Conservation (phyloP, 2,113 vertebrate species). For the Tychaedon coryphoeus region DNA sequence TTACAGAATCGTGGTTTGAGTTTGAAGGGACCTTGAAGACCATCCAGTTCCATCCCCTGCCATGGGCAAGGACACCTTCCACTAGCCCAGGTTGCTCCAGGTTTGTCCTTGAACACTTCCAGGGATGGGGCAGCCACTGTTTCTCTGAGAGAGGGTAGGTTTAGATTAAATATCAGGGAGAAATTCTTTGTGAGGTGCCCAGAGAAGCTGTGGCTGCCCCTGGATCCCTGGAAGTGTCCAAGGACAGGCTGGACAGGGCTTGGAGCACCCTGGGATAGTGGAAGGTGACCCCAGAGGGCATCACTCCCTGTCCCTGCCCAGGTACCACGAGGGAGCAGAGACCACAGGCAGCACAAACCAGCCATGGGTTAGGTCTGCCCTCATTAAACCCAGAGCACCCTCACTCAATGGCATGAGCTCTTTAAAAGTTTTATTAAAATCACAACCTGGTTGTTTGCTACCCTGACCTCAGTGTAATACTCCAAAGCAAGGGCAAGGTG, state of each 20-base stretch:
- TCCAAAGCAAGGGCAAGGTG: neutral
- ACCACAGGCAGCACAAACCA: neutral
- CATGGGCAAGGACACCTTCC: neutral
- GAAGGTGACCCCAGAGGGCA: neutral
- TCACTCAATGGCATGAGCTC: neutral
- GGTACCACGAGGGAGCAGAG: neutral
- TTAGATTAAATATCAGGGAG: neutral
- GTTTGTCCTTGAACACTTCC: neutral
- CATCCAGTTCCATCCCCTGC: neutral
- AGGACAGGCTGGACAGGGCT: fast-evolving
- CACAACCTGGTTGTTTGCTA: neutral
- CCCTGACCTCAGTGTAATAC: neutral
- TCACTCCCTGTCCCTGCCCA: fast-evolving
- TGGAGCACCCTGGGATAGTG: fast-evolving
- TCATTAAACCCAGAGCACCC: neutral
- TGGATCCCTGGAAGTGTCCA: neutral
- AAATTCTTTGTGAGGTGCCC: too few species aligned
- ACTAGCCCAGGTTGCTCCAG: neutral
- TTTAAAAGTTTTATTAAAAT: neutral
- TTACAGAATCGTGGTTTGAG: neutral
- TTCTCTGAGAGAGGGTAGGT: neutral
- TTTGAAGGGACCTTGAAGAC: neutral
- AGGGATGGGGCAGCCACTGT: neutral
- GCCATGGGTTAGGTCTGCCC: neutral
- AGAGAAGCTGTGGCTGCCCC: neutral